phyloP scores from a whole-genome alignment of 2,113 vertebrate genomes.

The Lasiurus borealis region DNA sequence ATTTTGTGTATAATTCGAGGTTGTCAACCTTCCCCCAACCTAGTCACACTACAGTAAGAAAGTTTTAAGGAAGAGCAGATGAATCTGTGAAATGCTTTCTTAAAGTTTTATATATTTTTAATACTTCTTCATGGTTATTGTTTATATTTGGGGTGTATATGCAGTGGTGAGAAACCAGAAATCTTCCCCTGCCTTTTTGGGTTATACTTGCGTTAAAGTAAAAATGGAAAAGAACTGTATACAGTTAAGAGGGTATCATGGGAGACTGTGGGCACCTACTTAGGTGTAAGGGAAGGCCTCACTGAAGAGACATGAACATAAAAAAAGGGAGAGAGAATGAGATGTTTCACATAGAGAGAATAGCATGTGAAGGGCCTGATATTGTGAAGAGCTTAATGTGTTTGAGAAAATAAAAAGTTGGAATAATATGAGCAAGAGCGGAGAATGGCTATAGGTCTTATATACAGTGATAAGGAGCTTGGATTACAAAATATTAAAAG shows the following conservation, averaged over 20 bases:
- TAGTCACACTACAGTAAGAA: background rate
- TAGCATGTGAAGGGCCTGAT: background rate
- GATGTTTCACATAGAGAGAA: background rate
- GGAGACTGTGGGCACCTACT: background rate
- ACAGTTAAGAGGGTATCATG: background rate
- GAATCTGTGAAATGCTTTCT: background rate
- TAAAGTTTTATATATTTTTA: slow-evolving; percentile 37
- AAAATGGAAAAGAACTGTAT: slow-evolving; percentile 13
- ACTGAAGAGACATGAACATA: background rate
- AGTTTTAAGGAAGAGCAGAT: background rate
- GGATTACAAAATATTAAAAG: background rate
- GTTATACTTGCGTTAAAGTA: slow-evolving; percentile 4
- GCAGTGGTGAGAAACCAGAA: background rate
- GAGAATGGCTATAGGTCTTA: background rate
- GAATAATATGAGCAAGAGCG: background rate
- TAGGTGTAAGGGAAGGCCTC: background rate
- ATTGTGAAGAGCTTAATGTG: background rate
- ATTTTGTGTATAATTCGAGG: slow-evolving; percentile 15
- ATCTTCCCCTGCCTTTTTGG: background rate
- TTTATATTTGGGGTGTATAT: background rate
- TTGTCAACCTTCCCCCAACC: background rate
- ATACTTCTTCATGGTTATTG: background rate
- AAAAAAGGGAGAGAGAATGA: background rate
- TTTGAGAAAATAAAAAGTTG: background rate
- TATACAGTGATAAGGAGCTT: background rate